Evolutionary conservation across 2,113 vertebrate genomes (phyloP), one percentile per base, ranked within the genome.

Genomic region (Dipodomys merriami): DNA sequence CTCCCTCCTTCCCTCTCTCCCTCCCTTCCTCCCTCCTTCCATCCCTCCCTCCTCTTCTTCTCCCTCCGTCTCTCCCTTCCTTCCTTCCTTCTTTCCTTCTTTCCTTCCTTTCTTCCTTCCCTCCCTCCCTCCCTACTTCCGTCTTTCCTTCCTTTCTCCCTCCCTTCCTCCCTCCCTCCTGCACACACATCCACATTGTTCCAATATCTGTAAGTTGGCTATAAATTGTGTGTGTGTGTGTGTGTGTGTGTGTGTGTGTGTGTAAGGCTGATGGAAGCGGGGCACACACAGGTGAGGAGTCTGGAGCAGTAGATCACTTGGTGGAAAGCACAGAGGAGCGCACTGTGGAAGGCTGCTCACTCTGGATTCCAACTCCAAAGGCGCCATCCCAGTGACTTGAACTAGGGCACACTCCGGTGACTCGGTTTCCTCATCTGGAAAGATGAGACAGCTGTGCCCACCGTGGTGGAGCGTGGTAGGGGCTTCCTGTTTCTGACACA

Each of bases 21-120:
- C 15, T 15, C 53, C 53, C 15, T 57, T 15, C 53, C 15, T 15
- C 53, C 15, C 15, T n/a, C n/a, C n/a, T n/a, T n/a, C n/a, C n/a
- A n/a, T 57, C 57, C 57, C 1, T 13, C 16, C 20, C 16, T 62
- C 60, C 12, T 53, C 12, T 53, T 53, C 8, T 53, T 53, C 49
- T 53, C 35, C 35, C 35, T 39, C 35, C 35, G 33, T 8, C 49
- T 12, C 6, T 10, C 12, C 23, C 22, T 5, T 6, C 0, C 46
- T 7, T 5, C 4, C 29, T 35, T 11, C 12, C 12, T 27, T 12
- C 82, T 39, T 39, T 4, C 35, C 0, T 46, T 27, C 16, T 20
- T 4, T 11, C 2, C 11, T 5, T 7, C 7, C 25, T 3, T 30
- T 11, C n/a, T 7, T 53, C 2, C 9, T 23, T 53, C 27, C 57